These are phyloP conservation scores for Apodemia hepburni DNA, from an alignment of 2,888 invertebrate genomes.

Conservation along the genomic window DNA sequence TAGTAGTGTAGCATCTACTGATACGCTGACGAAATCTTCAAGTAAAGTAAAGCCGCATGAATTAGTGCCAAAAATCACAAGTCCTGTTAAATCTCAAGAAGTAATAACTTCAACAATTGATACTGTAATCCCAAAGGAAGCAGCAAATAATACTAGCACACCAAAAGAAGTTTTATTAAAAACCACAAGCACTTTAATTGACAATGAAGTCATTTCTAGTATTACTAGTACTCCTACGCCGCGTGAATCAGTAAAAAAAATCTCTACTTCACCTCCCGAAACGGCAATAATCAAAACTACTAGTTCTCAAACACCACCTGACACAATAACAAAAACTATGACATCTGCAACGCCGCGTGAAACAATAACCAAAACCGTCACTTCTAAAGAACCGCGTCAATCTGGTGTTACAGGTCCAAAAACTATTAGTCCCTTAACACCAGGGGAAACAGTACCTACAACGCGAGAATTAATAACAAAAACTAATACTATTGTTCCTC, in stretches of 20 bases:
- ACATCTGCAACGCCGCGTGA: background rate
- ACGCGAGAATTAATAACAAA: background rate
- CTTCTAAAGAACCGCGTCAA: background rate
- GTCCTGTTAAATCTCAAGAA: background rate
- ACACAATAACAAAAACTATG: background rate
- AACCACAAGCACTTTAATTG: background rate
- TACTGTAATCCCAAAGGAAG: background rate
- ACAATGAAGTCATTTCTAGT: background rate
- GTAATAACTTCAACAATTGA: background rate
- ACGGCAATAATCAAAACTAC: constrained; percentile 6
- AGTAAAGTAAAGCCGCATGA: background rate
- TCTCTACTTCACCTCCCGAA: background rate
- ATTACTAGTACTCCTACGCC: background rate
- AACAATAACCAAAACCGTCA: background rate
- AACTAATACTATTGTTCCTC: background rate
- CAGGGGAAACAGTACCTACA: background rate
- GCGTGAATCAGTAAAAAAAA: background rate
- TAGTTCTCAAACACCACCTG: background rate
- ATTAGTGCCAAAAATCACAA: background rate
- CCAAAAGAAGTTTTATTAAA: background rate
- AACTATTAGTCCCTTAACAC: background rate
- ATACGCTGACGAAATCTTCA: background rate
- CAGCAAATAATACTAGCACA: background rate
- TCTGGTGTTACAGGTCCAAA: background rate
- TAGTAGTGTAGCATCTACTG: background rate